Evolutionary conservation across 2,888 invertebrate genomes (phyloP), one percentile per base, ranked within the genome.

Genomic region (Lasioglossum vierecki): DNA sequence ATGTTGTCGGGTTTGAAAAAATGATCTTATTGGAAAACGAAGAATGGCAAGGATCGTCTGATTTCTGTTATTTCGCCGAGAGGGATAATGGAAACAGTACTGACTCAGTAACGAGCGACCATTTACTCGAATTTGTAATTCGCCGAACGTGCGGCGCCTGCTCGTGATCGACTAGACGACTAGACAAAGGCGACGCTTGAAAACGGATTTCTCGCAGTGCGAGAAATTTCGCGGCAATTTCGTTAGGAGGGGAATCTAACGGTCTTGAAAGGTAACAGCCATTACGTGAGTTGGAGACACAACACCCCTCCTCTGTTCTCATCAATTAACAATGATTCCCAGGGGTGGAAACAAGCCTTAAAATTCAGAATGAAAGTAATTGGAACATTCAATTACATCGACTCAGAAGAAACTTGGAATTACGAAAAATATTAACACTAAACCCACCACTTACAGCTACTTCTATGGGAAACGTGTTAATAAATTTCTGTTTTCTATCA

Each of bases 141-240:
- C 60, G 60, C n/a, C 26, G 26, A 13, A 60, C 60, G 60, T 60
- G 60, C 60, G 60, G 26, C 26, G 60, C 60, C 60, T 72, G n/a
- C 46, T 46, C 72, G 60, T 60, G 26, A 60, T 60, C 60, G 60
- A 26, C 60, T 60, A 60, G 60, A 60, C 60, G 13, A 60, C 60
- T 60, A 26, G 60, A 60, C 60, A 26, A 60, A 60, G 60, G 60
- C 60, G 60, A 13, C 26, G 60, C 60, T 11, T 26, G 60, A 60
- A 60, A 60, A 60, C 60, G 60, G 60, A 60, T 60, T 60, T 60
- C 60, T 26, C 26, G 60, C 26, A 13, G 9, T 13, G n/a, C 26
- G 60, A 26, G 26, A 60, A 26, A 60, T 60, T 60, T 60, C 26
- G n/a, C 26, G 26, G 26, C 26, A 13, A 60, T 60, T 60, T 60